Evolutionary conservation across 2,797 vertebrate genomes (phyloP).

Genomic region (Phrynocephalus forsythii): DNA sequence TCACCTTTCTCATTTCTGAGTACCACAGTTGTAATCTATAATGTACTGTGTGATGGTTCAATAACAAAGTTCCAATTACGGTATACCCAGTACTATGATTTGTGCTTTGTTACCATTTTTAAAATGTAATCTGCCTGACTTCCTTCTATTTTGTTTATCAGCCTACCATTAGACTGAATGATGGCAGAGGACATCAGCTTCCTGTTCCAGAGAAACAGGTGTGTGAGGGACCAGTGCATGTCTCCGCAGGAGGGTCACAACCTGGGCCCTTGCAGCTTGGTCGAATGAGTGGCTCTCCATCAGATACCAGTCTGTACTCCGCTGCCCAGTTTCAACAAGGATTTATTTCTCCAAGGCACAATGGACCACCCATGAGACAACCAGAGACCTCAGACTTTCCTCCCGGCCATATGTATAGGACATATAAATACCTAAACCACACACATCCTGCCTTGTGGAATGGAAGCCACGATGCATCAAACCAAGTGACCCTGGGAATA

Average conservation of each 20-base stretch:
- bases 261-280: conserved; percentile 84
- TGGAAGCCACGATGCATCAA: conserved; percentile 64
- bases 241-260: conserved; percentile 83
- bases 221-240: conserved; percentile 84
- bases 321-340: conserved; percentile 80
- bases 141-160: conserved; percentile 60
- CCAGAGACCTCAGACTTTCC: conserved; percentile 74
- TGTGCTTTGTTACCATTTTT: not conserved
- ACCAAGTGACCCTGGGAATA: conserved; percentile 60
- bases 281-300: conserved; percentile 76
- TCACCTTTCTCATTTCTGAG: too few relatives aligned
- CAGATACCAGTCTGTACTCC: conserved; percentile 85
- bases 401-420: conserved; percentile 73
- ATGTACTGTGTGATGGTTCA: not conserved
- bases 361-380: conserved; percentile 76
- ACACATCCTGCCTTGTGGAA: conserved; percentile 76
- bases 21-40: too few relatives aligned
- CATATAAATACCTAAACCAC: conserved; percentile 80
- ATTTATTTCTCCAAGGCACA: conserved; percentile 76
- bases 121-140: accelerated
- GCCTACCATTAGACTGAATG: conserved; percentile 83
- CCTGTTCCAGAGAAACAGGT: conserved; percentile 77
- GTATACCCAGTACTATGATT: not conserved
- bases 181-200: conserved; percentile 82
- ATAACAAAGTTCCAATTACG: not conserved